Conservation (phyloP, 2,888 invertebrate species). For the Dasypolia templi region DNA sequence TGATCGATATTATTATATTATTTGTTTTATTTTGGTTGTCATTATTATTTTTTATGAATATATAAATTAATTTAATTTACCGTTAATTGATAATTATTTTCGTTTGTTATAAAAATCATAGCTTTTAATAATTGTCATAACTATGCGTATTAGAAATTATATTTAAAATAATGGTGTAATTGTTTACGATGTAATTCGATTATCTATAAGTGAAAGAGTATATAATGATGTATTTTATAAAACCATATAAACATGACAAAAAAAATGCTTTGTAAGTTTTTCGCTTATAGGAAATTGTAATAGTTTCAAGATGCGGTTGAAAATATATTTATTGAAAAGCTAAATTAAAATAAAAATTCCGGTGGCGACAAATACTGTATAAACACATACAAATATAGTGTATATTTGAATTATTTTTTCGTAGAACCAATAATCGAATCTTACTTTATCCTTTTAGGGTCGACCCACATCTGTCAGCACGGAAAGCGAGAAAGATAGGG, state of each 20-base stretch:
- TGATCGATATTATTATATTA: slow-evolving; percentile 45
- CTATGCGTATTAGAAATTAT: slow-evolving; percentile 54
- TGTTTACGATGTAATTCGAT: slow-evolving; percentile 54
- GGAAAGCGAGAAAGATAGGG: no score
- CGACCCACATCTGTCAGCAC: no score
- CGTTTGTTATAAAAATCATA: slow-evolving; percentile 40
- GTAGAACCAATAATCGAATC: not conserved
- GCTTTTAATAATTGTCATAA: slow-evolving; percentile 47
- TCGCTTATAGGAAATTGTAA: slow-evolving; percentile 49
- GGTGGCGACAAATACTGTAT: not conserved
- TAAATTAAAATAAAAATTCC: not conserved
- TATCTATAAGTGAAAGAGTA: slow-evolving; percentile 56
- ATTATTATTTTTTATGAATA: slow-evolving; percentile 58
- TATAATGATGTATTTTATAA: slow-evolving; percentile 54
- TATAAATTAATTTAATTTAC: slow-evolving; percentile 44
- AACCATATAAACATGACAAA: slow-evolving; percentile 41
- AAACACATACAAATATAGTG: not conserved
- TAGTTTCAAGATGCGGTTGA: not conserved
- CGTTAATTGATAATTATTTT: slow-evolving; percentile 48
- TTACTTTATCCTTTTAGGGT: no score
- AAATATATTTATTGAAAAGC: not conserved
- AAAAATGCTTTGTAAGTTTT: slow-evolving; percentile 43
- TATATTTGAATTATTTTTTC: not conserved
- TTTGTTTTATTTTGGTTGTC: slow-evolving; percentile 51
- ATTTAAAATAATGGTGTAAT: slow-evolving; percentile 44